Conservation (phyloP, 2,113 vertebrate genomes). For the Etheostoma cragini region DNA sequence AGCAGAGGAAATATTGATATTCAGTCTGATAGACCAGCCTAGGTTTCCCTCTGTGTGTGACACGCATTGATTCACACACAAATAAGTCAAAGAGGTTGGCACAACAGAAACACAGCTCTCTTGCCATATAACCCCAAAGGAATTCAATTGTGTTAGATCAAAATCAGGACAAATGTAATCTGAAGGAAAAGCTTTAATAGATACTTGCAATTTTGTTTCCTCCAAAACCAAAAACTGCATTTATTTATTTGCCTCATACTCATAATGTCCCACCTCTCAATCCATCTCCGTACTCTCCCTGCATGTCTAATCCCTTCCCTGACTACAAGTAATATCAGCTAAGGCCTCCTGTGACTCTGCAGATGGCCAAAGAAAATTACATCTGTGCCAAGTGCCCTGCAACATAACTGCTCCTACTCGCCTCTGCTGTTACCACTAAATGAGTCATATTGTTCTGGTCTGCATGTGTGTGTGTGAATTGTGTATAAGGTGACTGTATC, state of each 20-base stretch:
- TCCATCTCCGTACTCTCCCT: conserved; percentile 10
- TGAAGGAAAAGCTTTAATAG: neutral
- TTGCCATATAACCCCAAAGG: neutral
- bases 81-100: conserved; percentile 35
- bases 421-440: conserved; percentile 43
- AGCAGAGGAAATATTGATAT: conserved; percentile 57
- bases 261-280: conserved; percentile 1
- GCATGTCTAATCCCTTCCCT: conserved; percentile 59
- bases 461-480: conserved; percentile 12
- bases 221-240: neutral
- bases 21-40: conserved; percentile 39
- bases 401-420: conserved; percentile 38
- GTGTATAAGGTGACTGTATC: conserved; percentile 37
- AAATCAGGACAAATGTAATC: conserved; percentile 5
- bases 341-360: conserved; percentile 65
- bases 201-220: neutral
- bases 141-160: conserved; percentile 11
- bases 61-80: conserved; percentile 63
- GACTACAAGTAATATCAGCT: conserved; percentile 59
- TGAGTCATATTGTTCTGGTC: conserved; percentile 41
- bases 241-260: neutral
- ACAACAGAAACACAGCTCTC: conserved; percentile 33
- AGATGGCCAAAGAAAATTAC: conserved; percentile 55
- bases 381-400: conserved; percentile 17
- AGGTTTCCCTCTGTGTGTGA: conserved; percentile 54